Conservation (phyloP, 2,113 vertebrate genomes). For the Junco hyemalis region DNA sequence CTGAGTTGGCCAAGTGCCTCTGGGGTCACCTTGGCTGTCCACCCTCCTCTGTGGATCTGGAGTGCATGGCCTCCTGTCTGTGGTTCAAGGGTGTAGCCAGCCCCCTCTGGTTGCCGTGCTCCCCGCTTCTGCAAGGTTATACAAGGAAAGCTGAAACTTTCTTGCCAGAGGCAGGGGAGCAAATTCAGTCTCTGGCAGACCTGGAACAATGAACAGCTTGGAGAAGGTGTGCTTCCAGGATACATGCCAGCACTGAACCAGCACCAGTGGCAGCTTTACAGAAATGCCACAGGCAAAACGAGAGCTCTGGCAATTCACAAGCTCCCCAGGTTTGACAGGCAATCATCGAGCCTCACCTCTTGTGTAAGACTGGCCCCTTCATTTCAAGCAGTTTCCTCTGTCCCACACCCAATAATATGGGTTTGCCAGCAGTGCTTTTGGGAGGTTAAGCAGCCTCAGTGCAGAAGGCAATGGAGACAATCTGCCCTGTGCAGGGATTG, state of each 20-base stretch:
- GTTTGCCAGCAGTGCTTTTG: constrained; percentile 2
- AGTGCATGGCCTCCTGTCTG: accelerated
- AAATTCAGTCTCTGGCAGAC: constrained; percentile 17
- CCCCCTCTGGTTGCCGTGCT: background rate
- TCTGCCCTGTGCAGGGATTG: accelerated
- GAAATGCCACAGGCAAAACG: constrained; percentile 56
- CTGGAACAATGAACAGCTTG: constrained; percentile 22
- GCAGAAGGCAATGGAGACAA: background rate
- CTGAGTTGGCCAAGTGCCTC: accelerated
- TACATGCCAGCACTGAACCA: constrained; percentile 37
- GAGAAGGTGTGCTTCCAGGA: constrained; percentile 60
- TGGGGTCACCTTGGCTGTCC: background rate
- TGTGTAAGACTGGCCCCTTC: constrained; percentile 53
- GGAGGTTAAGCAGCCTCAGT: background rate
- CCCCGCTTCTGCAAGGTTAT: background rate
- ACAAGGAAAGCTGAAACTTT: constrained; percentile 19
- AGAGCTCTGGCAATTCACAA: constrained; percentile 51
- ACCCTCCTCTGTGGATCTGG: background rate
- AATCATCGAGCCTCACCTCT: constrained; percentile 54
- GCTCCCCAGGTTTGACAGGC: constrained; percentile 41
- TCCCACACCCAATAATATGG: constrained; percentile 32
- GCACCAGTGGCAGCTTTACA: constrained; percentile 50
- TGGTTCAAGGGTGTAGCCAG: background rate
- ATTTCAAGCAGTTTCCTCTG: constrained; percentile 22
- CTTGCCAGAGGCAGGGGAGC: background rate